Percentiles rank a stretch among this genome's conserved stretches.
phyloP scores from a whole-genome alignment of 2,797 vertebrate species.

The Lagocephalus sceleratus region DNA sequence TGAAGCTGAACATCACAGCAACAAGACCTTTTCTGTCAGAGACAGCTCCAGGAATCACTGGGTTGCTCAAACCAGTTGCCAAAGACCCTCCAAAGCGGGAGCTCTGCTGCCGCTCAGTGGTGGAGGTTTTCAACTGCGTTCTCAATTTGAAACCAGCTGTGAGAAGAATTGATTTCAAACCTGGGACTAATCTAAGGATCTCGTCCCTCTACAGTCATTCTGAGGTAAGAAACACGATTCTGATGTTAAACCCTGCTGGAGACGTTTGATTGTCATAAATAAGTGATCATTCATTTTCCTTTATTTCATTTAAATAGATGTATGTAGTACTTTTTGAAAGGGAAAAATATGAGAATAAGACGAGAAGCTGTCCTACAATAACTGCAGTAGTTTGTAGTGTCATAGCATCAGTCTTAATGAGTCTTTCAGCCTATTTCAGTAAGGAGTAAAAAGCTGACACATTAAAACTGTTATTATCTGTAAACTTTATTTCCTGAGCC shows the following conservation, averaged over 20 bases:
- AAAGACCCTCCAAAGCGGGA: constrained; percentile 28
- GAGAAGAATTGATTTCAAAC: neutral
- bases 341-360: too few species aligned
- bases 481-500: constrained; percentile 51
- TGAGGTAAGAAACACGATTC: too few species aligned
- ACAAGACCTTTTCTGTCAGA: constrained; percentile 39
- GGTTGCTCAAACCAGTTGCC: constrained; percentile 29
- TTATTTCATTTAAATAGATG: too few species aligned
- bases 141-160: constrained; percentile 20
- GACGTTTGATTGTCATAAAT: too few species aligned
- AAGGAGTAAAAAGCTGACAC: constrained; percentile 1
- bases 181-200: too few species aligned
- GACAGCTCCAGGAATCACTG: constrained; percentile 30
- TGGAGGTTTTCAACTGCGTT: constrained; percentile 48
- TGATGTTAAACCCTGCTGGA: too few species aligned
- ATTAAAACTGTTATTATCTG: constrained; percentile 21
- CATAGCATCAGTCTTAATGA: too few species aligned
- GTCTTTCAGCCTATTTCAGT: neutral
- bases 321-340: too few species aligned
- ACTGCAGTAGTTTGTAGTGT: too few species aligned
- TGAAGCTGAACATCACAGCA: constrained; percentile 47
- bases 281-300: too few species aligned
- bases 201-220: too few species aligned
- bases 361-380: too few species aligned
- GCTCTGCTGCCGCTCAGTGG: constrained; percentile 72